These are phyloP conservation scores for Caiman crocodilus DNA, from an alignment of 2,797 vertebrate species.

Conservation along the genomic window DNA sequence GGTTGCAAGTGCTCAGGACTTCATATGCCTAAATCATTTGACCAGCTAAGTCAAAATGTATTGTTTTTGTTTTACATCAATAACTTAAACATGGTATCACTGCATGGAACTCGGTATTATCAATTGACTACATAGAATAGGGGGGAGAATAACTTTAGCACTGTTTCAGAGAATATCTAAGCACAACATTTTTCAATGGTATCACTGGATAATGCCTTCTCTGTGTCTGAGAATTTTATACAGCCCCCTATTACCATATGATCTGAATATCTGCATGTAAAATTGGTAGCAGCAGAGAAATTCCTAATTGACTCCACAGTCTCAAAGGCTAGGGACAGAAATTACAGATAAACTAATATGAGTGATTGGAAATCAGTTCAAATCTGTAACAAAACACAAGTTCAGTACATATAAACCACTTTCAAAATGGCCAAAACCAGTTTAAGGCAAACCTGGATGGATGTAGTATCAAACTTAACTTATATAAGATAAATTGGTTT, in stretches of 20 bases:
- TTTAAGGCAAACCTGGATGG: no score
- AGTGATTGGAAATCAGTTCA: no score
- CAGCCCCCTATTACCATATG: not conserved
- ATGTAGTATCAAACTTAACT: no score
- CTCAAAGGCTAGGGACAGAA: not conserved
- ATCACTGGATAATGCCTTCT: not conserved
- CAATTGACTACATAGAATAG: not conserved
- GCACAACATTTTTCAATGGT: not conserved
- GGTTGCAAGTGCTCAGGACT: not conserved
- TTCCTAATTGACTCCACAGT: not conserved
- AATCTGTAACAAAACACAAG: no score
- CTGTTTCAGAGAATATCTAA: not conserved
- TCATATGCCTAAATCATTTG: not conserved
- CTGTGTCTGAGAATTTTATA: not conserved
- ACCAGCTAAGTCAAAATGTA: not conserved
- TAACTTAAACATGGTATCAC: not conserved
- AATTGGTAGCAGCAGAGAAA: not conserved
- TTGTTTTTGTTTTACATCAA: not conserved
- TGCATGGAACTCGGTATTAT: not conserved
- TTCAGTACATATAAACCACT: no score
- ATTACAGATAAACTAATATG: no score
- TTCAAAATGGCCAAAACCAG: no score
- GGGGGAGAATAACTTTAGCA: not conserved
- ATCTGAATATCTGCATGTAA: not conserved
- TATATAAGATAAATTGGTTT: no score